Evolutionary conservation across 2,797 vertebrate genomes (phyloP).

Genomic region (Lepilemur ruficaudatus): DNA sequence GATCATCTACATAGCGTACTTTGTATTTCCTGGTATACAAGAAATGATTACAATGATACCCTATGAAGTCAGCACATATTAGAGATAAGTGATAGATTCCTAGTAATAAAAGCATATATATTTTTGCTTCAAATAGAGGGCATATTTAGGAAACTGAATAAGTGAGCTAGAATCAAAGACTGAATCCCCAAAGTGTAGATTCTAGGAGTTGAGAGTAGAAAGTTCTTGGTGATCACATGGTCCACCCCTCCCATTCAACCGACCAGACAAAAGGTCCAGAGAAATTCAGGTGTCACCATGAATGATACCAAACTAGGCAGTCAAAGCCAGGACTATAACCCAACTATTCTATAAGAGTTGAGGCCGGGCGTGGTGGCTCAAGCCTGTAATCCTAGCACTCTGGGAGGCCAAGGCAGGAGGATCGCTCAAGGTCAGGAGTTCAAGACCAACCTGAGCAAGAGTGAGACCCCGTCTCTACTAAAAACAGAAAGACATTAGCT

Average conservation of each 20-base stretch:
- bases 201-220: neutral
- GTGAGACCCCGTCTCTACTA: too few species aligned
- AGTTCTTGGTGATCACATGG: neutral
- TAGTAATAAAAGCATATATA: neutral
- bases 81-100: neutral
- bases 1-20: neutral
- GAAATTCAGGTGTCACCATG: neutral
- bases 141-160: slow-evolving; percentile 11
- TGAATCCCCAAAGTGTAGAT: neutral
- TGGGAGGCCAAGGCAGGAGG: too few species aligned
- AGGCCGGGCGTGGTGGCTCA: too few species aligned
- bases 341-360: neutral
- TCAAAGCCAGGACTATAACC: slow-evolving; percentile 1
- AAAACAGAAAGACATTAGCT: too few species aligned
- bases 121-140: slow-evolving; percentile 13
- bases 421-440: too few species aligned
- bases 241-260: neutral
- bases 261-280: neutral
- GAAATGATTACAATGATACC: neutral
- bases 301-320: neutral
- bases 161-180: neutral
- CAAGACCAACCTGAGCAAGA: too few species aligned
- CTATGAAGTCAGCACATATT: neutral
- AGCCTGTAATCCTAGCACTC: too few species aligned
- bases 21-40: neutral